Base-by-base conservation (phyloP, 2,113 vertebrate species). In the Sceloporus tristichus region DNA sequence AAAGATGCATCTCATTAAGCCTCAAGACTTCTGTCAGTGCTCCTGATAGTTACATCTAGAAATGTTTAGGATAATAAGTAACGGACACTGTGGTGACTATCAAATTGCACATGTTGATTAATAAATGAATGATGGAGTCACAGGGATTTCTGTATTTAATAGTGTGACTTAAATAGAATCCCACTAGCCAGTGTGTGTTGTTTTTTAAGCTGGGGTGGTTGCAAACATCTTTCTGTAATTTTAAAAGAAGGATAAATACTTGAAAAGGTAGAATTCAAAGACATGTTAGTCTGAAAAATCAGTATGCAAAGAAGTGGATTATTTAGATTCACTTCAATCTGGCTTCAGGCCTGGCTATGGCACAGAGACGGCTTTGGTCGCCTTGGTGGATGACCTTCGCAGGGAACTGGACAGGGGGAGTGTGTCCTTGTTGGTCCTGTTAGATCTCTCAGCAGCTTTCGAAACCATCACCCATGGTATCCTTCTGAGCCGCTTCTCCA, bases 91-190 rank as follows among this genome's bases (percentile, higher is more conserved):
- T 16, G 27, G 85, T 86, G 68, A 68, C n/a, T 88, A 48, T 90
- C 84, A 85, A 82, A 91, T 85, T 88, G 88, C 5, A 94, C 89
- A 85, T 66, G 42, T 92, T 84, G 76, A 25, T 84, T 79, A 34
- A 66, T 92, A 93, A 73, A 85, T 85, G 38, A 84, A 5, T 80
- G 6, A 54, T 85, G 59, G 91, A 8, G 34, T 68, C 1, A 9
- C 1, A 59, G 48, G 3, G 38, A 19, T 89, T 92, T 92, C 70
- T 75, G 25, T 79, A 78, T 10, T 75, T 79, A 88, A 76, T 75
- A 40, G 42, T 59, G 54, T 14, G 1, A 0, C 8, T 54, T 81
- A 53, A 76, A 25, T 23, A 53, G 27, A 85, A n/a, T 74, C 65
- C 53, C 4, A 29, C 40, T 84, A 56, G 38, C 38, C 77, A 62